Evolutionary conservation across 2,113 vertebrate species (phyloP).

Genomic region (Vulpes vulpes): DNA sequence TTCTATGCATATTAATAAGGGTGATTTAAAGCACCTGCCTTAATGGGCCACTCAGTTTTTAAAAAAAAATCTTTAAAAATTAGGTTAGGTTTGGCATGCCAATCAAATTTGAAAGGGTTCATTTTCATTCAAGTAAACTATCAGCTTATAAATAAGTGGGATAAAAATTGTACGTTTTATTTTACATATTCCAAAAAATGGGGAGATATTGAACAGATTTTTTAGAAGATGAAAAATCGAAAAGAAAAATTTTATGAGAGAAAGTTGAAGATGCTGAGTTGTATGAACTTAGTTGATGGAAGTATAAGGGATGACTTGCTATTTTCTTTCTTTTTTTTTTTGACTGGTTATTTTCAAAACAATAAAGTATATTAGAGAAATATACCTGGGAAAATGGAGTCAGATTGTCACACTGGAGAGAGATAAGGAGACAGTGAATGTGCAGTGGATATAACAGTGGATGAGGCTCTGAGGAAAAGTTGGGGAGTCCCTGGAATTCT

Average conservation of each 20-base stretch:
- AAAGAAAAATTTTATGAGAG: not conserved
- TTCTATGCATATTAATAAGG: conserved; percentile 40
- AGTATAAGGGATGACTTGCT: not conserved
- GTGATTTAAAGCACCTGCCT: conserved; percentile 15
- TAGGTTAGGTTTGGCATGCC: conserved; percentile 5
- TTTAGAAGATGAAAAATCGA: not conserved
- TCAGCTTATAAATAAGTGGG: not conserved
- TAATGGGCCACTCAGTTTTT: not conserved
- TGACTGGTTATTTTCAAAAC: not conserved
- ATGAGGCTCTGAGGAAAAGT: not conserved
- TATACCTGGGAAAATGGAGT: not conserved
- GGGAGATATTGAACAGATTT: not conserved
- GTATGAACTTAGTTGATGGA: not conserved
- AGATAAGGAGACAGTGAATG: not conserved
- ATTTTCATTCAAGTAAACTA: conserved; percentile 58
- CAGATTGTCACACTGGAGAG: not conserved
- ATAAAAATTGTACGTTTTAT: conserved; percentile 3
- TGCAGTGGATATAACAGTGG: not conserved
- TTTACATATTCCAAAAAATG: not conserved
- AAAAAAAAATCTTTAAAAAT: conserved; percentile 40
- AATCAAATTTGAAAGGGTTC: conserved; percentile 30
- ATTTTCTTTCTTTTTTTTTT: no score
- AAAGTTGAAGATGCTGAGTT: conserved; percentile 13
- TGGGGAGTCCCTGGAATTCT: not conserved
- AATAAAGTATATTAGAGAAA: not conserved